Evolutionary conservation across 2,797 vertebrate genomes (phyloP), one percentile per base, ranked within the genome.

Genomic region (Hydrolagus colliei): DNA sequence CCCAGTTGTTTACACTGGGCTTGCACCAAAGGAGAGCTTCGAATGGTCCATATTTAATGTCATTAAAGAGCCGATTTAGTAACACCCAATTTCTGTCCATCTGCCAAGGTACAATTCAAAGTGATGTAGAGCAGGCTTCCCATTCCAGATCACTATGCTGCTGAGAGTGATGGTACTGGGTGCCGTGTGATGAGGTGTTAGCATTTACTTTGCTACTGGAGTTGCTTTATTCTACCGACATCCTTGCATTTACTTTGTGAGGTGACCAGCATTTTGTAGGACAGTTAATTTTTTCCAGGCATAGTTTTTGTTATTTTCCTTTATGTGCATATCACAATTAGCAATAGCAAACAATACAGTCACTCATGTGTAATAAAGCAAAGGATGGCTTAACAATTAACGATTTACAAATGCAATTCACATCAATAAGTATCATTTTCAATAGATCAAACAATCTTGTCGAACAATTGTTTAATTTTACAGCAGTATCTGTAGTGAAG

Each of bases 381-480:
- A 82, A 68, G 63, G 20, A 27, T 27, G 32, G 11, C 9, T 67
- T 9, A 80, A 67, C 63, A 82, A 9, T 82, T 35, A 67, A 82
- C 62, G 18, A 32, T 68, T 68, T 68, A 59, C n/a, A 79, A 35
- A 82, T 82, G 32, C 27, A 68, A 41, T 68, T 82, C 6, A 35
- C 16, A 80, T 65, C n/a, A 32, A 27, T 14, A 80, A 80, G 12
- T 27, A 71, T 71, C 35, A 84, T 84, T 84, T 82, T 84, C 65
- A 71, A 35, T 5, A 71, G 16, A 1, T 84, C 79, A 68, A 52
- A 6, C 6, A 52, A 52, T 52, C 41, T 52, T 6, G 65, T 7
- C 63, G 71, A 84, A 84, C 65, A 80, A 67, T 14, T 52, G 71
- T 35, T 82, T 68, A 62, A 67, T 4, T 67, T 9, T 65, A 71